phyloP scores from a whole-genome alignment of 2,113 vertebrate species.

The Alethe diademata region DNA sequence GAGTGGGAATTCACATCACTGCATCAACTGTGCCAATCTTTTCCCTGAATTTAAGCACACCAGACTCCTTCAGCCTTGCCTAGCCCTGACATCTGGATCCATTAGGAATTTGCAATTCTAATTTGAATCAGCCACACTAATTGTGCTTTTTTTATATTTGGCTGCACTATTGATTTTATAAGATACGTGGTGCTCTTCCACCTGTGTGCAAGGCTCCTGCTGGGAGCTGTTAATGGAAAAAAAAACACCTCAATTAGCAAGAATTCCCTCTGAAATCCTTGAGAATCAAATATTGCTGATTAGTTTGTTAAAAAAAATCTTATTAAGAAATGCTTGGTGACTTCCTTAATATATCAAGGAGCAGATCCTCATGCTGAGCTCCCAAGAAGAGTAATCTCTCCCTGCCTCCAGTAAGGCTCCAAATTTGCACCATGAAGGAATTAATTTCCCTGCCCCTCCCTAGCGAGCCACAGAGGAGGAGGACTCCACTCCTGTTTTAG shows the following conservation, averaged over 20 bases:
- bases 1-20: neutral
- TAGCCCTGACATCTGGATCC: conserved; percentile 14
- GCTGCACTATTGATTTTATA: conserved; percentile 51
- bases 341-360: conserved; percentile 31
- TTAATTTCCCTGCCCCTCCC: conserved; percentile 24
- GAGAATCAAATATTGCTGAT: conserved; percentile 63
- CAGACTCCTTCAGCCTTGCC: neutral
- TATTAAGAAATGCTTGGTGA: conserved; percentile 48
- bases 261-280: conserved; percentile 65
- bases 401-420: conserved; percentile 13
- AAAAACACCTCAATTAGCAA: conserved; percentile 54
- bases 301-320: conserved; percentile 60
- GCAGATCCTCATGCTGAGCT: conserved; percentile 13
- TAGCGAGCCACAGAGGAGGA: neutral
- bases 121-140: conserved; percentile 18
- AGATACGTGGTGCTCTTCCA: conserved; percentile 7
- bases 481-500: neutral
- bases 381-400: neutral
- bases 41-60: neutral
- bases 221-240: conserved; percentile 52
- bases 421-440: conserved; percentile 10
- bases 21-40: neutral
- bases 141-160: conserved; percentile 10
- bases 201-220: conserved; percentile 34
- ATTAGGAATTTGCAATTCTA: conserved; percentile 49